phyloP scores from a whole-genome alignment of 2,888 invertebrate species.

The Melanargia galathea region DNA sequence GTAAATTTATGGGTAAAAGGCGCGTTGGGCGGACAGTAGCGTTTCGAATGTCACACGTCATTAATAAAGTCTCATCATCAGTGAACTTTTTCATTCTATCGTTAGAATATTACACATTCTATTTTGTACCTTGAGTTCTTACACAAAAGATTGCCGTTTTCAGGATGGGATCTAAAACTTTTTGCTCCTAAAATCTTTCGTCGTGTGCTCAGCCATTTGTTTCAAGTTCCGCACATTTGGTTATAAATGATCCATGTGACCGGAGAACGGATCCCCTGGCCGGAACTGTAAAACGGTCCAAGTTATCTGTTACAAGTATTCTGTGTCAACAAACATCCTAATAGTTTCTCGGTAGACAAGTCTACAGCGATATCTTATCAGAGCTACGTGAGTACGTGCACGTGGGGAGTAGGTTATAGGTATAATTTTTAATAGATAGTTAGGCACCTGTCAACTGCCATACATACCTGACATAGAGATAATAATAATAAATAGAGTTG shows the following conservation, averaged over 20 bases:
- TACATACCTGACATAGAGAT: too few relatives aligned
- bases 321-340: constrained; percentile 39
- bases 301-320: constrained; percentile 1
- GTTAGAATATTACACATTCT: constrained; percentile 18
- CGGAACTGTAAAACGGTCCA: constrained; percentile 40
- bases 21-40: constrained; percentile 61
- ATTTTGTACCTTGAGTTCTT: constrained; percentile 28
- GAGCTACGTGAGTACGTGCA: too few relatives aligned
- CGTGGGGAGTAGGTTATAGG: too few relatives aligned
- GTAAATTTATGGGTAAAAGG: constrained; percentile 58
- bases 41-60: constrained; percentile 65
- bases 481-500: too few relatives aligned
- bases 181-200: constrained; percentile 27
- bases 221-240: constrained; percentile 39
- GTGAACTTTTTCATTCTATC: constrained; percentile 37
- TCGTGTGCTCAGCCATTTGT: constrained; percentile 32
- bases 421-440: too few relatives aligned
- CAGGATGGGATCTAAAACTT: too few relatives aligned
- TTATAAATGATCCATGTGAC: constrained; percentile 39
- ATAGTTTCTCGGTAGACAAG: too few relatives aligned
- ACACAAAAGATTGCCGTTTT: constrained; percentile 14
- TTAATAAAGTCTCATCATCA: constrained; percentile 55
- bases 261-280: constrained; percentile 31
- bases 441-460: too few relatives aligned
- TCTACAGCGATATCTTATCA: too few relatives aligned